Percentiles rank a stretch among this genome's conserved stretches.
Conservation (phyloP, 2,113 vertebrate species). For the Macrotus californicus region DNA sequence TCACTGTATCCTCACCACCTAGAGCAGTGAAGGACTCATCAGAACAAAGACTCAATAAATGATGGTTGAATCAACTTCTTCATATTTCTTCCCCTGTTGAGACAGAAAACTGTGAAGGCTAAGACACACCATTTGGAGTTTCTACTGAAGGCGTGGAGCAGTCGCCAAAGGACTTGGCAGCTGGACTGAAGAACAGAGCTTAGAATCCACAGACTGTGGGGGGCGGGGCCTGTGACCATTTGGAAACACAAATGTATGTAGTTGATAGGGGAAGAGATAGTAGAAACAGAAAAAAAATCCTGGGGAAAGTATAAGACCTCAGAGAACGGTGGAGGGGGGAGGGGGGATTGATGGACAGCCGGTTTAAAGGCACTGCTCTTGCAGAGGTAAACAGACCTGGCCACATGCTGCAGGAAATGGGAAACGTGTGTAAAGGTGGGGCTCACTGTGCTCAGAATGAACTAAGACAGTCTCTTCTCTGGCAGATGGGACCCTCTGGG, state of each 20-base stretch:
- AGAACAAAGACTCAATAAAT: not conserved
- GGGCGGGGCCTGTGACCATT: not conserved
- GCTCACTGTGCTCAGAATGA: not conserved
- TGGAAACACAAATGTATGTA: not conserved
- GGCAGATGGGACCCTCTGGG: not conserved
- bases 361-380: not conserved
- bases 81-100: not conserved
- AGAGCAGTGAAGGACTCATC: not conserved
- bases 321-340: not conserved
- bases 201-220: not conserved
- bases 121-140: not conserved
- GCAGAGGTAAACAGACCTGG: not conserved
- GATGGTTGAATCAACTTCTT: not conserved
- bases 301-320: not conserved
- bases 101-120: not conserved
- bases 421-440: not conserved
- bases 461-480: not conserved
- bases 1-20: not conserved
- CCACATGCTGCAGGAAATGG: not conserved
- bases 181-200: not conserved
- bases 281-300: not conserved
- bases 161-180: not conserved
- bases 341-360: not conserved
- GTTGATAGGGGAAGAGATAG: not conserved
- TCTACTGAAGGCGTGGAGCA: not conserved